Percentiles rank a stretch among this genome's conserved stretches.
Conservation (phyloP, 1,140 invertebrate genomes). For the Hylyphantes graminicola region DNA sequence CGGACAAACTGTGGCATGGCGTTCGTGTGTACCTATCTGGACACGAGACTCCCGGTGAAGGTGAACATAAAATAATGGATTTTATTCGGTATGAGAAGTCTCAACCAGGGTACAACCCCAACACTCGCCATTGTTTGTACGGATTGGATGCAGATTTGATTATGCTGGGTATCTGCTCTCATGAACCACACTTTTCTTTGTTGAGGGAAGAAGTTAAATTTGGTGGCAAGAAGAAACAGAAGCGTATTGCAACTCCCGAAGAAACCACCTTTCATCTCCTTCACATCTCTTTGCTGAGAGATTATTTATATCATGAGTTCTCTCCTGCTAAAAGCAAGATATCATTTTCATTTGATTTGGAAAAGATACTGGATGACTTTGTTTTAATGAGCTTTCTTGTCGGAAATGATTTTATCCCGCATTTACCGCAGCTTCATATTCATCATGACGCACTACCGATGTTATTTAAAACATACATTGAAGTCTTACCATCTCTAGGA, state of each 20-base stretch:
- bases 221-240: constrained; percentile 62
- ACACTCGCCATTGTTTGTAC: constrained; percentile 94
- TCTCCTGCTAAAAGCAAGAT: constrained; percentile 74
- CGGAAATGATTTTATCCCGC: constrained; percentile 98
- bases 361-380: constrained; percentile 82
- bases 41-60: constrained; percentile 88
- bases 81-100: constrained; percentile 90
- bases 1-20: constrained; percentile 82
- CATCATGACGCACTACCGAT: constrained; percentile 85
- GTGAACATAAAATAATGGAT: constrained; percentile 99
- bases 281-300: constrained; percentile 89
- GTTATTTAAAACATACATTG: constrained; percentile 89
- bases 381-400: constrained; percentile 95
- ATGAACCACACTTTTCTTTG: constrained; percentile 94
- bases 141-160: constrained; percentile 97
- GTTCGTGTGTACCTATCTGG: constrained; percentile 69
- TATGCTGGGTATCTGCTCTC: constrained; percentile 91
- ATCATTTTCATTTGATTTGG: constrained; percentile 79
- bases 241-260: constrained; percentile 75
- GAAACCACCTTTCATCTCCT: constrained; percentile 93
- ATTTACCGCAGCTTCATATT: constrained; percentile 94
- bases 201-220: constrained; percentile 86
- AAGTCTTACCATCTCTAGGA: constrained; percentile 84
- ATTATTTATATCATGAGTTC: constrained; percentile 95
- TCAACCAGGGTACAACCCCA: constrained; percentile 83